Evolutionary conservation across 2,113 vertebrate species (phyloP), one percentile per base, ranked within the genome.

Genomic region (Pangasianodon gigas): DNA sequence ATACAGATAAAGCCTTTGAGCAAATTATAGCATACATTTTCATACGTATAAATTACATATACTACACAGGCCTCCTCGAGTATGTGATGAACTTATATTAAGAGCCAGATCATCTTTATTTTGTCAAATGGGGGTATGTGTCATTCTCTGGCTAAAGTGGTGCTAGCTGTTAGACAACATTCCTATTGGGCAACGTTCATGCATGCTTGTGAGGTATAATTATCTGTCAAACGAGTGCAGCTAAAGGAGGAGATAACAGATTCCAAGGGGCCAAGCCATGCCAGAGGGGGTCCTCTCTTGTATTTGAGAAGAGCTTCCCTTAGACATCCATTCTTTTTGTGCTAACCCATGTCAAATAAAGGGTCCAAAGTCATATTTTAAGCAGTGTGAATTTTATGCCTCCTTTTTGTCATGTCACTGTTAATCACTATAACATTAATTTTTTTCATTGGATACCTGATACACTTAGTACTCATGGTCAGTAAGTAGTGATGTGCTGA

Each of bases 141-240:
- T 51, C 7, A 79, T 58, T 48, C 46, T 85, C n/a, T 87, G n/a
- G 60, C 85, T 71, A 10, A 87, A 46, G 69, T 82, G 71, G 41
- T 29, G 8, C 32, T 58, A 71, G 82, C 54, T 8, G 69, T 83
- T 71, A 67, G 26, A 58, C 69, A 84, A 54, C 79, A 89, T 84
- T 67, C 58, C 32, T 85, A n/a, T 60, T 79, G 26, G 82, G 11
- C 52, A 52, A 48, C n/a, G n/a, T 79, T 46, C 69, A 80, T 84
- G 29, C 54, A 82, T 92, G 92, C 91, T 90, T 80, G 56, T 9
- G 62, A 71, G 87, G 81, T 93, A 91, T 93, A 93, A 94, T 93
- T 91, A 95, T 93, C 90, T 94, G 87, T 86, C 90, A 93, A 92
- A 60, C 88, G 90, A 91, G 89, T 87, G 87, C 88, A 90, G 62